These are phyloP conservation scores for Montipora capricornis DNA, from an alignment of 64 coral and sea anemone species.

Conservation along the genomic window DNA sequence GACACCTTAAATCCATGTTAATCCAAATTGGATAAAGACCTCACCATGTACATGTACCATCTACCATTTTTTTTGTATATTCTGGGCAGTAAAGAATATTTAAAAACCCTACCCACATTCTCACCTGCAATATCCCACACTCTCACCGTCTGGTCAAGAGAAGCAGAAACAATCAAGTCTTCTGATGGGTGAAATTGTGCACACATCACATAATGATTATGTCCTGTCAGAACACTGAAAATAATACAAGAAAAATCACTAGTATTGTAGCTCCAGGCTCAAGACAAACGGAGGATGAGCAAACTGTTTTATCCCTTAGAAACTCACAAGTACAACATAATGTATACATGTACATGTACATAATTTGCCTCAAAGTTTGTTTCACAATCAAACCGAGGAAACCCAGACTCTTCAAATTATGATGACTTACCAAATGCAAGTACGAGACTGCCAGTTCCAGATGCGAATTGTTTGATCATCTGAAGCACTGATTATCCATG, in stretches of 20 bases:
- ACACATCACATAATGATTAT: constrained; percentile 99
- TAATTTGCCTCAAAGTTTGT: too few species aligned
- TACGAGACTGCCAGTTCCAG: constrained; percentile 99
- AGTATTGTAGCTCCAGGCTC: not conserved
- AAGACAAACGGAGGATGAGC: not conserved
- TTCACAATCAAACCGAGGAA: too few species aligned
- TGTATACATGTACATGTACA: too few species aligned
- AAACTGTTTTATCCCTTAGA: not conserved
- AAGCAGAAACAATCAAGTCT: constrained; percentile 96
- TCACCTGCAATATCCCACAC: constrained; percentile 98
- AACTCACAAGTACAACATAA: too few species aligned
- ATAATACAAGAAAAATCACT: not conserved
- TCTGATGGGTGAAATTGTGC: constrained; percentile 95
- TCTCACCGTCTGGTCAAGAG: constrained; percentile 96
- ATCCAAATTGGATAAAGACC: too few species aligned
- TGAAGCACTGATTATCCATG: constrained; percentile 98
- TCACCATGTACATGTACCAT: too few species aligned
- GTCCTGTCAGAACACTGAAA: constrained; percentile 94
- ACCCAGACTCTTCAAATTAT: not conserved
- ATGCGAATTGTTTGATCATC: constrained; percentile 99
- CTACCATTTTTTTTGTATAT: too few species aligned
- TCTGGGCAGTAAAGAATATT: too few species aligned
- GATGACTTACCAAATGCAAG: constrained; percentile 88
- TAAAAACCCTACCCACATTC: too few species aligned
- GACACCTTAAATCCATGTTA: too few species aligned